phyloP scores from a whole-genome alignment of 2,113 vertebrate genomes.

The Callaeas wilsoni region DNA sequence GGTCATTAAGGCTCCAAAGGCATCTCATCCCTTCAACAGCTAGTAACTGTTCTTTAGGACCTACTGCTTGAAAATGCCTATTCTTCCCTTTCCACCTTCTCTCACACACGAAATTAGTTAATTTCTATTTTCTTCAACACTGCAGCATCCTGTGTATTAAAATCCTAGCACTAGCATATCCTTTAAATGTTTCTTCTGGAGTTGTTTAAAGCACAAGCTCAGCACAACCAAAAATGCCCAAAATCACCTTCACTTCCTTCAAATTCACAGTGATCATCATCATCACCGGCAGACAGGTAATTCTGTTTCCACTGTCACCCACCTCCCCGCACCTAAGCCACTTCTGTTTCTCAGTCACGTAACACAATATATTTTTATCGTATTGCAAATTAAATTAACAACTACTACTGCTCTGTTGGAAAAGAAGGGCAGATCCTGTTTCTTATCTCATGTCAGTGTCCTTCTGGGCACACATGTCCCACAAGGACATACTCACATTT shows the following conservation, averaged over 20 bases:
- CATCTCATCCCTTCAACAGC: neutral
- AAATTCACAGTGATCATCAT: neutral
- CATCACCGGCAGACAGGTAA: neutral
- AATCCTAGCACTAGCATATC: neutral
- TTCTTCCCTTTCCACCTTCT: neutral
- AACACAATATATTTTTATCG: neutral
- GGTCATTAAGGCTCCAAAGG: neutral
- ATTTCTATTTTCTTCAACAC: neutral
- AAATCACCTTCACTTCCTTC: neutral
- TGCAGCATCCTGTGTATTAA: neutral
- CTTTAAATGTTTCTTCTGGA: neutral
- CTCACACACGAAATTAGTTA: neutral
- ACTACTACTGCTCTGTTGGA: neutral
- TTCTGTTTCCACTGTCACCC: neutral
- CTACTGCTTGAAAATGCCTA: neutral
- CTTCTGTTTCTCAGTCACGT: neutral
- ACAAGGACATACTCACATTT: neutral
- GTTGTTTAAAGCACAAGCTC: neutral
- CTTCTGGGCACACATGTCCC: neutral
- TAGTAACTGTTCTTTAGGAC: neutral
- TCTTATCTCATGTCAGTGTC: neutral
- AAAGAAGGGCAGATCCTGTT: neutral
- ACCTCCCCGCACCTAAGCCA: neutral
- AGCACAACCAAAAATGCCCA: neutral
- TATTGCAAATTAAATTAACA: neutral